These are phyloP conservation scores for Erythrocercus mccallii DNA, from an alignment of 2,113 vertebrate species.

Conservation along the genomic window DNA sequence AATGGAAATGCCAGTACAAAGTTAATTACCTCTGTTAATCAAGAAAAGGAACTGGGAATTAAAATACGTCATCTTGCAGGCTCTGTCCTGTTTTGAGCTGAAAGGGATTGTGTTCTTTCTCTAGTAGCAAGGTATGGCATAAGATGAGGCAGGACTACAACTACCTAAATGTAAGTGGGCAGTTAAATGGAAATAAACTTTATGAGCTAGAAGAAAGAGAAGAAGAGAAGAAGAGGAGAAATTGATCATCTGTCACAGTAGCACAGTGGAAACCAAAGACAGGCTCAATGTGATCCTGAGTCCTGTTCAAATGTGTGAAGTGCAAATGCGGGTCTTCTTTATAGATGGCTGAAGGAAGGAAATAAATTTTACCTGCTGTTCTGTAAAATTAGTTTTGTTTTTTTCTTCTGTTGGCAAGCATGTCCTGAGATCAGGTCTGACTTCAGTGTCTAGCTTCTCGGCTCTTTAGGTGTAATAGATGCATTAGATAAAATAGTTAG, in stretches of 20 bases:
- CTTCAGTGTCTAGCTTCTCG: not conserved
- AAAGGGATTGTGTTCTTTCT: not conserved
- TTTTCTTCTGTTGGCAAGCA: not conserved
- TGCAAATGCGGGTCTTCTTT: not conserved
- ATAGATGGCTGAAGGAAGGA: not conserved
- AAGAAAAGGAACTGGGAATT: not conserved
- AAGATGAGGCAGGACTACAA: not conserved
- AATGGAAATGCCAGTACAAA: not conserved
- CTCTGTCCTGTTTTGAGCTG: not conserved
- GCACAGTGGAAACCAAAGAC: not conserved
- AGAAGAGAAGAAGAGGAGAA: too few relatives aligned
- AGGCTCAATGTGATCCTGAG: not conserved
- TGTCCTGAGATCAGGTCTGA: not conserved
- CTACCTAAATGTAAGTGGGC: not conserved
- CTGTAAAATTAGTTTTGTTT: not conserved
- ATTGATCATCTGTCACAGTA: not conserved
- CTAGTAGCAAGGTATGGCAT: not conserved
- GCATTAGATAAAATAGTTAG: not conserved
- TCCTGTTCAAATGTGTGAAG: not conserved
- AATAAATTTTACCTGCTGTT: not conserved
- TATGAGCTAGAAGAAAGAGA: not conserved
- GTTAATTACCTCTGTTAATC: not conserved
- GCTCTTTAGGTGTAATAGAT: not conserved
- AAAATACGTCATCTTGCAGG: not conserved
- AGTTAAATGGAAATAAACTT: not conserved